phyloP scores from a whole-genome alignment of 2,797 vertebrate genomes.

The Aselliscus stoliczkanus region DNA sequence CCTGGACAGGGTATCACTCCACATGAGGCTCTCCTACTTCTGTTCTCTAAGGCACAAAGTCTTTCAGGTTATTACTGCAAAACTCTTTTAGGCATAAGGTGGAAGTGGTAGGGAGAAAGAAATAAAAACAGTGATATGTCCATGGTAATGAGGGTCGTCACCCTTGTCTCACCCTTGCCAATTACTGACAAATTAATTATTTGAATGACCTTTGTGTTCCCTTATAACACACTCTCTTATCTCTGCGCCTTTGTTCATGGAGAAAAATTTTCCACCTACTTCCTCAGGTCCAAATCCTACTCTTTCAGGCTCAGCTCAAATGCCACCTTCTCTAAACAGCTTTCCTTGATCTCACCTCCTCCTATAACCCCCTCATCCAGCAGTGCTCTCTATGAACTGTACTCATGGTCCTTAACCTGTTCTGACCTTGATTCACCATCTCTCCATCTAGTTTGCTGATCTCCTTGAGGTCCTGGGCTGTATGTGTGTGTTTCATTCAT shows the following conservation, averaged over 20 bases:
- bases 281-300: neutral
- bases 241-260: neutral
- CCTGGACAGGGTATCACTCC: neutral
- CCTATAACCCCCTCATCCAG: neutral
- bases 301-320: neutral
- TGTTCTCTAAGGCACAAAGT: neutral
- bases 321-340: neutral
- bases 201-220: neutral
- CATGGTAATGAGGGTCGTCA: neutral
- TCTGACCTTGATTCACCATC: neutral
- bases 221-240: neutral
- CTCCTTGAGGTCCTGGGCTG: neutral
- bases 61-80: conserved; percentile 2
- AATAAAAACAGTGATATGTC: neutral
- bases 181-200: conserved; percentile 4
- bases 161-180: neutral
- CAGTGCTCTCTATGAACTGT: neutral
- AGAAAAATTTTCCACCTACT: neutral
- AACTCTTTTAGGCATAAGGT: neutral
- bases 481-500: neutral
- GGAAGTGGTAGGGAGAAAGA: neutral
- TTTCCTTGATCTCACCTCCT: neutral
- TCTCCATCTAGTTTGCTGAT: neutral
- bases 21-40: neutral
- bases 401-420: neutral